Evolutionary conservation across 2,888 invertebrate genomes (phyloP).

Genomic region (Nomada fabriciana): DNA sequence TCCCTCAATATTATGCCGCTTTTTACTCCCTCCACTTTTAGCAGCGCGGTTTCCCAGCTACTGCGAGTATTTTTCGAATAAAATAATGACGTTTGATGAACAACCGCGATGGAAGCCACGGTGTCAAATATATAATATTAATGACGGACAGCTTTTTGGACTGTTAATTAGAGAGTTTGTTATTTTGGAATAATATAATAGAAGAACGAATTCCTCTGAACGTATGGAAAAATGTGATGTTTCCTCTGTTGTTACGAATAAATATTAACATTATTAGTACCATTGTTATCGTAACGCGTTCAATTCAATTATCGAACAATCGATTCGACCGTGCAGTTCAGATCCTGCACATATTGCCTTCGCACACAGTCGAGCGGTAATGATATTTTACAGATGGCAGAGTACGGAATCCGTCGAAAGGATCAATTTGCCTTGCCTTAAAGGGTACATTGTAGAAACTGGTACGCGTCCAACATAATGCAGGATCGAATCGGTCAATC

Average conservation of each 20-base stretch:
- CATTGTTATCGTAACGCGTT: neutral
- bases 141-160: too few relatives aligned
- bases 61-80: too few relatives aligned
- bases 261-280: too few relatives aligned
- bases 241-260: too few relatives aligned
- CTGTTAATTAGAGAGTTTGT: too few relatives aligned
- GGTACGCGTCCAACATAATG: slow-evolving; percentile 41
- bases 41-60: neutral
- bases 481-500: slow-evolving; percentile 64
- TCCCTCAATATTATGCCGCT: slow-evolving; percentile 36
- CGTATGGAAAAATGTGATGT: too few relatives aligned
- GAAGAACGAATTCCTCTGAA: too few relatives aligned
- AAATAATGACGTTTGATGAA: too few relatives aligned
- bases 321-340: neutral
- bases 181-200: too few relatives aligned
- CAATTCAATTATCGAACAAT: neutral
- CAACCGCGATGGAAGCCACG: too few relatives aligned
- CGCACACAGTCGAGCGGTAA: neutral
- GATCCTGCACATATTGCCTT: slow-evolving; percentile 10
- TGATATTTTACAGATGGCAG: slow-evolving; percentile 12
- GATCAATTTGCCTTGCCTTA: slow-evolving; percentile 8
- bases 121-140: too few relatives aligned
- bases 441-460: slow-evolving; percentile 24
- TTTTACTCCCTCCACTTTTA: neutral
- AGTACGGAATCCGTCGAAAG: neutral